A percentile compares a stretch with the other conserved stretches of the same genome.
Evolutionary conservation across 2,113 vertebrate genomes (phyloP).

Genomic region (Tachysurus vachellii): DNA sequence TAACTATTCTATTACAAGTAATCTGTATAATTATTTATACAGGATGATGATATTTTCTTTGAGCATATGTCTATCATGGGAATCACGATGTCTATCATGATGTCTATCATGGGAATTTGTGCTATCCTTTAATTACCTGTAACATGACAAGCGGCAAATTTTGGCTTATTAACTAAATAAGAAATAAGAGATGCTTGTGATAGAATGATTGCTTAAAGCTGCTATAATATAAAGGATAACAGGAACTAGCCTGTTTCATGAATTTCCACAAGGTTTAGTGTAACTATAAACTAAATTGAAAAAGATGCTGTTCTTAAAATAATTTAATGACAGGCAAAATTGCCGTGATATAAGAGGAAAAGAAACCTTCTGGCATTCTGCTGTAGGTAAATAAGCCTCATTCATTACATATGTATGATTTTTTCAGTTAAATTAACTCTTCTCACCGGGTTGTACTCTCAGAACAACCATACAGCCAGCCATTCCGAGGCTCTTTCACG

Average conservation of each 20-base stretch:
- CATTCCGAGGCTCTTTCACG: conserved; percentile 79
- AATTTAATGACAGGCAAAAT: background rate
- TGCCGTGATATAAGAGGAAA: background rate
- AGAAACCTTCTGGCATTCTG: background rate
- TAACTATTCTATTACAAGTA: background rate
- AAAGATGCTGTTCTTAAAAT: background rate
- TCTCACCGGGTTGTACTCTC: conserved; percentile 71
- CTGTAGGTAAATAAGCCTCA: background rate
- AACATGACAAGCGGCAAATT: background rate
- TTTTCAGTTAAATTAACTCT: background rate
- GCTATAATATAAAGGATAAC: background rate
- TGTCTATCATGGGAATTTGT: background rate
- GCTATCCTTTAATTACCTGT: background rate
- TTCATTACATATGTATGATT: background rate
- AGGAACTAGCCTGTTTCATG: background rate
- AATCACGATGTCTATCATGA: background rate
- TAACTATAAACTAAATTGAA: background rate
- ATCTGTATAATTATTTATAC: background rate
- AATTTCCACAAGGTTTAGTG: background rate
- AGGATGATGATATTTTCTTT: background rate
- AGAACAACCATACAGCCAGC: conserved; percentile 87
- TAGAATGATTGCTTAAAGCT: background rate
- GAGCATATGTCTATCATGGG: too few species aligned
- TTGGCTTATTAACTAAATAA: background rate
- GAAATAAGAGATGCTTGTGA: background rate